Conservation (phyloP, 2,888 invertebrate species). For the Chromoteleia sp. region DNA sequence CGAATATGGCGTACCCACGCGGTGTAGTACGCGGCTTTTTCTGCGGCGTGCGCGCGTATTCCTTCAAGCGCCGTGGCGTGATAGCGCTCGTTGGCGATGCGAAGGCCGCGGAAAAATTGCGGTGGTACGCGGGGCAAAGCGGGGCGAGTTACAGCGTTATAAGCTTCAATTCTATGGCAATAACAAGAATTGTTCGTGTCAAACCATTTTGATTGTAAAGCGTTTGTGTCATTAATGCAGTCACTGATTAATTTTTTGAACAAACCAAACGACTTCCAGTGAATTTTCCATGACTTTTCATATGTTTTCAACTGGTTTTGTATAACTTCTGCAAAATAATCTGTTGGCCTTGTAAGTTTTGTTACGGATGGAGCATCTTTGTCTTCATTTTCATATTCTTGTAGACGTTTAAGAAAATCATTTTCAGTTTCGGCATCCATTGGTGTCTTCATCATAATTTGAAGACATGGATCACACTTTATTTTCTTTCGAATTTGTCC, state of each 20-base stretch:
- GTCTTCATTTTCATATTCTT: constrained; percentile 40
- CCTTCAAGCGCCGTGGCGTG: too few relatives aligned
- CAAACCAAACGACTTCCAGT: constrained; percentile 1
- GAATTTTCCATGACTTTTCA: neutral
- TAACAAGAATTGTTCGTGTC: constrained; percentile 2
- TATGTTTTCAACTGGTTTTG: constrained; percentile 4
- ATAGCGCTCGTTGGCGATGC: too few relatives aligned
- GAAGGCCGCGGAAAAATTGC: too few relatives aligned
- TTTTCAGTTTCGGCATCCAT: neutral
- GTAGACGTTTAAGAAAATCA: constrained; percentile 26
- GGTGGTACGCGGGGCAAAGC: too few relatives aligned
- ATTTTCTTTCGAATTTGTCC: too few relatives aligned
- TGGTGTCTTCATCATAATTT: too few relatives aligned
- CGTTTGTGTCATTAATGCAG: neutral
- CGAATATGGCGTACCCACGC: too few relatives aligned
- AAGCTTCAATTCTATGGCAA: neutral
- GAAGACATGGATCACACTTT: too few relatives aligned
- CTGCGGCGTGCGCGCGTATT: too few relatives aligned
- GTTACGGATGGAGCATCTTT: constrained; percentile 17
- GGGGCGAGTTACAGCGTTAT: too few relatives aligned
- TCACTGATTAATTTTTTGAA: neutral
- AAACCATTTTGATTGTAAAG: neutral
- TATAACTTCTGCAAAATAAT: constrained; percentile 6
- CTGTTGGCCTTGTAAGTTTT: constrained; percentile 21
- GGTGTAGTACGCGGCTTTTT: too few relatives aligned